Evolutionary conservation across 2,888 invertebrate genomes (phyloP), one percentile per base, ranked within the genome.

Genomic region (Lacanobia wlatinum): DNA sequence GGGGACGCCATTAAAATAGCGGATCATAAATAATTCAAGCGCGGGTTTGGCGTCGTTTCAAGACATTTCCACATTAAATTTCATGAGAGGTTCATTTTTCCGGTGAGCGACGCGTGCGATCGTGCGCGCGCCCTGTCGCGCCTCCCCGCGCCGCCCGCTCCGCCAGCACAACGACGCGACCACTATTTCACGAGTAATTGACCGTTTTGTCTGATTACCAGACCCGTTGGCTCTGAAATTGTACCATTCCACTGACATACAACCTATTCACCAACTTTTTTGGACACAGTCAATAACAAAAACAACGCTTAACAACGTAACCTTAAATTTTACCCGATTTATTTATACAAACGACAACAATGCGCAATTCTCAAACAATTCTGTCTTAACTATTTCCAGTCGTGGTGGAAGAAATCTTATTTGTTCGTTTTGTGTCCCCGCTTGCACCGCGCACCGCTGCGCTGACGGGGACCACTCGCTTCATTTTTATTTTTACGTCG

Each of bases 31-130:
- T 95, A 95, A 96, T 96, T 95, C 96, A 96, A 89, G 86, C 91
- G 89, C 88, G 89, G 95, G 92, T 95, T 96, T 96, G 96, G 96
- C 96, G 91, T 92, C 92, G 95, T 94, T 96, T 96, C 96, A 96
- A 95, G 95, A 94, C 93, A 94, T 95, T 95, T 95, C 92, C 92
- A 95, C 96, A 95, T 96, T 94, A 95, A 96, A 95, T 96, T 96
- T 96, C 95, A 96, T 95, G 95, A 96, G 95, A 92, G 90, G 91
- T 93, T 94, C 93, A 95, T 95, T 95, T 96, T 95, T 96, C 94
- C 93, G 91, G 89, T 85, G 89, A 88, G 86, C 86, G 89, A 87
- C 87, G 89, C 88, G 85, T 86, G 88, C 89, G 87, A 83, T 89
- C 91, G 90, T 91, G 90, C 89, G 89, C 82, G 84, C 73, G 69